These are phyloP conservation scores for Cosmia pyralina DNA, from an alignment of 2,888 invertebrate species.

Conservation along the genomic window DNA sequence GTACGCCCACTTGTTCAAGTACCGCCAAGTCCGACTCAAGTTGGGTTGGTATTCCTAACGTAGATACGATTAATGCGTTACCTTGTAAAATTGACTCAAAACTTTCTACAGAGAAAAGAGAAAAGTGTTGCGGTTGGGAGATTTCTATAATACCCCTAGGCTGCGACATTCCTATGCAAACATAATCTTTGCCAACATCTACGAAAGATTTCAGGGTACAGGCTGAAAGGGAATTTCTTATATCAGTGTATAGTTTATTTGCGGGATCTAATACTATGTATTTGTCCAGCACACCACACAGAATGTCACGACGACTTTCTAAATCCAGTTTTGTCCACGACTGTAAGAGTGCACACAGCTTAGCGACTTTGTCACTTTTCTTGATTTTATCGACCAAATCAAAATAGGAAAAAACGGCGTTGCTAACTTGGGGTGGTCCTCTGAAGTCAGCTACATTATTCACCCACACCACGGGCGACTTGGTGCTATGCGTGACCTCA, in stretches of 20 bases:
- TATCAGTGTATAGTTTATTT: not conserved
- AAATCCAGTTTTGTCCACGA: constrained; percentile 44
- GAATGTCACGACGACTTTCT: constrained; percentile 41
- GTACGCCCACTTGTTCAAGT: constrained; percentile 40
- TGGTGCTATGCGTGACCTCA: constrained; percentile 70
- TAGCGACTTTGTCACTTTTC: constrained; percentile 1
- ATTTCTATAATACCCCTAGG: constrained; percentile 17
- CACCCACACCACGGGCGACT: constrained; percentile 72
- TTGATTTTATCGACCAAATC: rapidly evolving
- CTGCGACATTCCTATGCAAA: constrained; percentile 55
- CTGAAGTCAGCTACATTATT: constrained; percentile 73
- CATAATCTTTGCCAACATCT: constrained; percentile 50
- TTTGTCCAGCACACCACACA: constrained; percentile 33
- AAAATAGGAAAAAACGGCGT: constrained; percentile 39
- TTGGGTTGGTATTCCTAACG: rapidly evolving
- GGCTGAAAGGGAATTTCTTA: constrained; percentile 2
- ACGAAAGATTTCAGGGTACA: constrained; percentile 43
- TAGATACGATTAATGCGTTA: constrained; percentile 16
- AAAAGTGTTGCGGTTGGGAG: too few relatives aligned
- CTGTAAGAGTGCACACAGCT: constrained; percentile 21
- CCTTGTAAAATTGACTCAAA: constrained; percentile 53
- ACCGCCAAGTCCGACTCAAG: not conserved
- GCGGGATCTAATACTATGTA: not conserved
- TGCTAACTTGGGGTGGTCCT: constrained; percentile 65
- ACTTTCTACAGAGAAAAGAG: constrained; percentile 1